phyloP scores from a whole-genome alignment of 2,888 invertebrate species.

The Calephelis perditalis region DNA sequence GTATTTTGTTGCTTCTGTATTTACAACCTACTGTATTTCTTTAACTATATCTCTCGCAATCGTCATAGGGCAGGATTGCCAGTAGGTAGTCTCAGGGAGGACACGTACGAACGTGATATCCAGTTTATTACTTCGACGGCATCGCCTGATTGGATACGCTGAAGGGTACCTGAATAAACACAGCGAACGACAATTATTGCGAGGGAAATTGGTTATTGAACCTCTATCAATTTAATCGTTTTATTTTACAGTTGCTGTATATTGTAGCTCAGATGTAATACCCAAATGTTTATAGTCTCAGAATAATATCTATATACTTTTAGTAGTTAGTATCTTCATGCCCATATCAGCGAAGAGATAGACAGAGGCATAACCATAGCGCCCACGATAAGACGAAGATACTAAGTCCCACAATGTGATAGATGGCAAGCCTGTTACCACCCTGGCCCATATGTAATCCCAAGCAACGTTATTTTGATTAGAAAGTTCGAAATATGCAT shows the following conservation, averaged over 20 bases:
- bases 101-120: slow-evolving; percentile 56
- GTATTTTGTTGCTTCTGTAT: neutral
- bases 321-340: too few species aligned
- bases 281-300: too few species aligned
- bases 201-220: slow-evolving; percentile 17
- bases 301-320: too few species aligned
- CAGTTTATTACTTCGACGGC: slow-evolving; percentile 56
- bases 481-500: too few species aligned
- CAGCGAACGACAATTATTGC: slow-evolving; percentile 17
- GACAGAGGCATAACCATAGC: too few species aligned
- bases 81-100: slow-evolving; percentile 25
- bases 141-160: slow-evolving; percentile 49
- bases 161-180: slow-evolving; percentile 23
- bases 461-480: too few species aligned
- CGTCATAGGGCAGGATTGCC: slow-evolving; percentile 13
- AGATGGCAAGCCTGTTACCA: too few species aligned
- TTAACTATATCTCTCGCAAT: slow-evolving; percentile 7
- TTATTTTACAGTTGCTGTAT: neutral
- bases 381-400: too few species aligned
- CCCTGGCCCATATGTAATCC: too few species aligned
- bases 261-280: slow-evolving; percentile 3
- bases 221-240: slow-evolving; percentile 2
- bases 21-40: neutral
- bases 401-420: too few species aligned
- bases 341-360: too few species aligned